These are phyloP conservation scores for Leptocoma aspasia DNA, from an alignment of 2,113 vertebrate genomes.

Conservation along the genomic window DNA sequence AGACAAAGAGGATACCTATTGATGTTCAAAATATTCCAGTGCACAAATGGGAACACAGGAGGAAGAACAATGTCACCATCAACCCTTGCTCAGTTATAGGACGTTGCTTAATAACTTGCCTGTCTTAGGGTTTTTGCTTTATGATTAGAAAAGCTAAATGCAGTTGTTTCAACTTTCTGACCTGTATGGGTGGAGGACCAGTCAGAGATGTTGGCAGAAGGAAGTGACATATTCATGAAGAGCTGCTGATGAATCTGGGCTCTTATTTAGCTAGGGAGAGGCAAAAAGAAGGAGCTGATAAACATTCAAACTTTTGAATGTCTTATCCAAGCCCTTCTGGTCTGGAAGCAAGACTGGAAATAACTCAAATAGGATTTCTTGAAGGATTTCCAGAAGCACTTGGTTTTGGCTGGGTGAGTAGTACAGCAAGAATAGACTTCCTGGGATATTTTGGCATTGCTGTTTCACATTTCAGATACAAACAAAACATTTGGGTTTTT, in stretches of 20 bases:
- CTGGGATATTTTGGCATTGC: slow-evolving; percentile 1
- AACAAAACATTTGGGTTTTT: not conserved
- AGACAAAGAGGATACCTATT: not conserved
- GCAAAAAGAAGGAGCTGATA: not conserved
- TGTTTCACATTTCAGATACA: not conserved
- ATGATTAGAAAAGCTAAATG: not conserved
- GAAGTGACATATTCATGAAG: not conserved
- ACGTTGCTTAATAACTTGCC: not conserved
- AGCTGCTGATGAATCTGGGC: not conserved
- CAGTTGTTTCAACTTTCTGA: not conserved
- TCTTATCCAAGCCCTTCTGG: slow-evolving; percentile 1
- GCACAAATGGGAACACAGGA: not conserved
- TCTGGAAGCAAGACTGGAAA: slow-evolving; percentile 33
- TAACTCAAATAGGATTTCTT: slow-evolving; percentile 28
- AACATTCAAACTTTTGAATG: not conserved
- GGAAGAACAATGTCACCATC: not conserved
- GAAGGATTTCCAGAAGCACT: slow-evolving; percentile 43
- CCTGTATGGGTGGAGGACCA: not conserved
- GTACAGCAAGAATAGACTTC: slow-evolving; percentile 31
- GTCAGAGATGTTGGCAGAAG: not conserved
- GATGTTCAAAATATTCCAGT: not conserved
- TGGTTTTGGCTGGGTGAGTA: slow-evolving; percentile 33
- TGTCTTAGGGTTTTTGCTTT: not conserved
- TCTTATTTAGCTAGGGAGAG: not conserved
- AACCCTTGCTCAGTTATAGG: not conserved